Base-by-base conservation (phyloP, 2,113 vertebrate genomes). In the Ophiodon elongatus region DNA sequence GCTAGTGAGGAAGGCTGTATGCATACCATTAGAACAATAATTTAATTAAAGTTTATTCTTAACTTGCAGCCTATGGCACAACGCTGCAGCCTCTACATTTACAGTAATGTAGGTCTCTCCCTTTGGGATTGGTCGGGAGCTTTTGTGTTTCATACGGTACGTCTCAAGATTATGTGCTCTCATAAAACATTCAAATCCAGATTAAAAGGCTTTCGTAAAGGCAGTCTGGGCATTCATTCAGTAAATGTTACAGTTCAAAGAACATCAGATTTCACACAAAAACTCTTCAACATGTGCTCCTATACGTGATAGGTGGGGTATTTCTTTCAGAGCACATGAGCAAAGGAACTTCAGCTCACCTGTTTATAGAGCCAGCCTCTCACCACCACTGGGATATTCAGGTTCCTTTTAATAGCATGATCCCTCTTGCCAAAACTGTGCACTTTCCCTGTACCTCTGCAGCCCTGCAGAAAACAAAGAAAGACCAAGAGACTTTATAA, bases 351-450 rank as follows among this genome's bases (percentile, higher is more conserved):
- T 21, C 15, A 62, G 70, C 91, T 94, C 79, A 99, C 98, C 97
- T 99, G 98, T 76, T 99, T 99, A 91, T 99, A 97, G 33, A 99
- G 96, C 98, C 98, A 99, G 82, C 98, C 98, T 92, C 98, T 96
- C 62, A 99, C 97, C 85, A 99, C 96, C 81, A 98, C 98, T 0
- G 98, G 97, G 89, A 98, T 92, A 69, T 96, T 98, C 54, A 95
- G 98, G 92, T 99, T 99, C 92, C 98, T 97, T 94, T 97, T 97
- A 93, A 99, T 98, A 19, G 98, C 94, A 63, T 99, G 98, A 37
- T 99, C 97, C 82, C 98, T 96, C 92, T 99, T 99, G 54, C 98
- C 98, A 92, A 99, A 99, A 93, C 96, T 98, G 87, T 99, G 97
- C 39, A 97, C 94, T 96, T 98, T 98, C 76, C 90, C 96, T 14